A percentile compares a stretch with the other conserved stretches of the same genome.
Evolutionary conservation across 2,888 invertebrate species (phyloP).

Genomic region (Drosophila trichaetosa): DNA sequence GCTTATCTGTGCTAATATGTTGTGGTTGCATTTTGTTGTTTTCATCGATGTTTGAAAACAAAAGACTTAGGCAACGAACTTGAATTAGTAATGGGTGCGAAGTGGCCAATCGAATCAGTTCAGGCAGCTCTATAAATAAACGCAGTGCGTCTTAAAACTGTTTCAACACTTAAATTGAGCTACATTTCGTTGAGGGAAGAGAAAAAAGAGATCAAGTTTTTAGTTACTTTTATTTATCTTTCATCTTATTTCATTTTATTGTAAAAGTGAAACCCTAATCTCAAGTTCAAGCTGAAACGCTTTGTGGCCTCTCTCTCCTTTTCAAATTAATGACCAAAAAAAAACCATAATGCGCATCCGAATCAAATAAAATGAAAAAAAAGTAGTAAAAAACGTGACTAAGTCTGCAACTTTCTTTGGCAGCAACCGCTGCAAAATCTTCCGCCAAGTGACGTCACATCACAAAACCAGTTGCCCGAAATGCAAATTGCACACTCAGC

Average conservation of each 20-base stretch:
- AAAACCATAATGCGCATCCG: constrained; percentile 25
- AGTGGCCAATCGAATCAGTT: constrained; percentile 12
- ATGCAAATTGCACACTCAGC: constrained; percentile 55
- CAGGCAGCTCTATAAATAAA: constrained; percentile 10
- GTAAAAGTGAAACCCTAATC: constrained; percentile 58
- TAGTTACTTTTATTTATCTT: constrained; percentile 6
- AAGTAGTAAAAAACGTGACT: constrained; percentile 57
- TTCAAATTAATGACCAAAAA: constrained; percentile 39
- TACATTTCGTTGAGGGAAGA: neutral
- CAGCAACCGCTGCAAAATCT: constrained; percentile 54
- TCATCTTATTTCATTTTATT: constrained; percentile 7
- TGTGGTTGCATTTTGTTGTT: constrained; percentile 18
- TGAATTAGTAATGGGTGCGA: constrained; percentile 24
- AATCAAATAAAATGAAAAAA: constrained; percentile 9
- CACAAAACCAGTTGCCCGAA: constrained; percentile 60
- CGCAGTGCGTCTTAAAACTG: constrained; percentile 3
- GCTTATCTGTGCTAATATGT: constrained; percentile 56
- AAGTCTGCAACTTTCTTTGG: constrained; percentile 70
- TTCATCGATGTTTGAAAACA: constrained; percentile 42
- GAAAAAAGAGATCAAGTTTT: constrained; percentile 13
- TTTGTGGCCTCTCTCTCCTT: constrained; percentile 11
- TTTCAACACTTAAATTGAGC: constrained; percentile 31
- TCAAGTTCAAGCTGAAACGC: constrained; percentile 52
- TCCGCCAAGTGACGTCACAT: constrained; percentile 71
- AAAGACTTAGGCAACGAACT: constrained; percentile 78